Evolutionary conservation across 92 coral and sea anemone species (phyloP).

Genomic region (Anthopleura xanthogrammica): DNA sequence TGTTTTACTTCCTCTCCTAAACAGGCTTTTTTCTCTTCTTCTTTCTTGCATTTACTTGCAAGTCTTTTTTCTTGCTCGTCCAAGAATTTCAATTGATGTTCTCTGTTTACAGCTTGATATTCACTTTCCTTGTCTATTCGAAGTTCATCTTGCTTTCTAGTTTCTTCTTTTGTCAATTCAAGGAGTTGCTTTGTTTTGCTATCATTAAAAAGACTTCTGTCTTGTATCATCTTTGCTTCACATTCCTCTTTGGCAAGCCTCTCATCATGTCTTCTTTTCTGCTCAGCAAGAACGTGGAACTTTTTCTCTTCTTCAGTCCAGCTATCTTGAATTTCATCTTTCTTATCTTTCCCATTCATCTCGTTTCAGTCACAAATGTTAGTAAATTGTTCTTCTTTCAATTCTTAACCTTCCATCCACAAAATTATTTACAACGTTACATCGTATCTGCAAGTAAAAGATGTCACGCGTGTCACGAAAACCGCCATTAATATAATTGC

Average conservation of each 20-base stretch:
- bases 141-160: neutral
- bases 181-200: neutral
- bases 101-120: neutral
- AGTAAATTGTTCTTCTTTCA: neutral
- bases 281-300: neutral
- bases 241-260: conserved; percentile 5
- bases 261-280: neutral
- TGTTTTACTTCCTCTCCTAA: conserved; percentile 11
- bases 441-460: neutral
- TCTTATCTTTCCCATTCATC: neutral
- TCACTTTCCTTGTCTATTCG: neutral
- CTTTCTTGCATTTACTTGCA: conserved; percentile 20
- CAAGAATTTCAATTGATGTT: neutral
- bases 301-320: conserved; percentile 3
- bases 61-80: conserved; percentile 9
- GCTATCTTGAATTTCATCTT: neutral
- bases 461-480: neutral
- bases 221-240: conserved; percentile 1
- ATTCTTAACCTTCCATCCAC: neutral
- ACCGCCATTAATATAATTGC: neutral
- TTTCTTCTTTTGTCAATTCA: neutral
- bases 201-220: neutral
- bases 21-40: conserved; percentile 6
- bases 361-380: neutral
- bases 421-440: neutral